Base-by-base conservation (phyloP, 2,113 vertebrate genomes). In the Burhinus oedicnemus region DNA sequence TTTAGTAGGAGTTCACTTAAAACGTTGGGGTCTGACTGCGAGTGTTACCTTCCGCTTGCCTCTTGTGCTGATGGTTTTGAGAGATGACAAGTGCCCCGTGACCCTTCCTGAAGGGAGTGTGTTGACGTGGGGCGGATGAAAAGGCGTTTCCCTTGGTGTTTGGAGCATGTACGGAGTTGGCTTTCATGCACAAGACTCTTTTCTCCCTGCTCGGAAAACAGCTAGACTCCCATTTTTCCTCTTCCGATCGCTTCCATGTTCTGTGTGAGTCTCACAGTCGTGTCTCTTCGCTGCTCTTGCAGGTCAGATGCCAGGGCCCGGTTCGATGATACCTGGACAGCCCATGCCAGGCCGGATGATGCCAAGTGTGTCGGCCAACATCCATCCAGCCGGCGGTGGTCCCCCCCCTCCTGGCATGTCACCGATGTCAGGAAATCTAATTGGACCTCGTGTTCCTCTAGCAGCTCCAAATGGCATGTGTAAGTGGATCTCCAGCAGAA, bases 381-480 rank as follows among this genome's bases (percentile, higher is more conserved):
- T 99, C 90, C 98, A 99, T 8, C 97, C 99, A 12, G 49, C 96
- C 0, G 89, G 93, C 1, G 38, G 79, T 2, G 97, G 81, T 4
- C 91, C 98, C 3, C 57, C 97, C 2, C 92, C 97, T 0, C 97
- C 98, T 4, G 98, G 96, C 36, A 96, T 98, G 87, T 88, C 98
- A 3, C 97, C 98, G 0, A 96, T 98, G 93, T 22, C 98, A 4
- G 98, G 97, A 27, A 98, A 83, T 17, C 98, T 99, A 68, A 97
- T 99, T 44, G 99, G 99, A 54, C 98, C 99, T 18, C 98, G 99
- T 4, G 98, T 99, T 84, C 98, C 99, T 4, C 99, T 99, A 68
- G 98, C 99, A 6, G 99, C 99, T 34, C 98, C 99, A 11, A 99
- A 99, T 2, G 99, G 99, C 98, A 98, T 99, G 99, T 99, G 99